phyloP scores from a whole-genome alignment of 1,140 invertebrate genomes.

The Polyergus mexicanus region DNA sequence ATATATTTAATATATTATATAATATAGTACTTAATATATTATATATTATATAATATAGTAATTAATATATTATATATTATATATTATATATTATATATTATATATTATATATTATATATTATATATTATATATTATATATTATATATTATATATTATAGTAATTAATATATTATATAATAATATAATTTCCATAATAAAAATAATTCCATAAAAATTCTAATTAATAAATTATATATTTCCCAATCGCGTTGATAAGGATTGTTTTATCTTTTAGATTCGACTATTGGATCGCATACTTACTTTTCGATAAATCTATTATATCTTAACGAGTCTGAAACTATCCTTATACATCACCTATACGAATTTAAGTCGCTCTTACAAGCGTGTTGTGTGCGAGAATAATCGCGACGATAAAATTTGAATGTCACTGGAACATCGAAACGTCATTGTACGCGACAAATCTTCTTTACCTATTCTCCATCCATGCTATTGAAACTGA shows the following conservation, averaged over 20 bases:
- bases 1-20: too few relatives aligned
- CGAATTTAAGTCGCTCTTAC: conserved; percentile 30
- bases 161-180: too few relatives aligned
- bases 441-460: background rate
- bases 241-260: background rate
- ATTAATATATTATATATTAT: too few relatives aligned
- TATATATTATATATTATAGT: too few relatives aligned
- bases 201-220: too few relatives aligned
- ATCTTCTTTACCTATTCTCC: background rate
- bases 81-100: too few relatives aligned
- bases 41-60: too few relatives aligned
- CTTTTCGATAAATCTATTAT: background rate
- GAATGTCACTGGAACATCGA: background rate
- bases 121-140: too few relatives aligned
- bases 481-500: conserved; percentile 16
- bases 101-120: too few relatives aligned
- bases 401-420: conserved; percentile 23
- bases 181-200: too few relatives aligned
- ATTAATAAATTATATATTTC: background rate
- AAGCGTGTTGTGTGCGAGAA: conserved; percentile 9
- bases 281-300: background rate
- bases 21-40: too few relatives aligned
- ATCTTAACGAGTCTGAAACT: background rate
- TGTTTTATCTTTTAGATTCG: background rate
- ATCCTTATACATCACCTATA: conserved; percentile 10